Conservation (phyloP, 2,797 vertebrate genomes). For the Gambusia yucatana region DNA sequence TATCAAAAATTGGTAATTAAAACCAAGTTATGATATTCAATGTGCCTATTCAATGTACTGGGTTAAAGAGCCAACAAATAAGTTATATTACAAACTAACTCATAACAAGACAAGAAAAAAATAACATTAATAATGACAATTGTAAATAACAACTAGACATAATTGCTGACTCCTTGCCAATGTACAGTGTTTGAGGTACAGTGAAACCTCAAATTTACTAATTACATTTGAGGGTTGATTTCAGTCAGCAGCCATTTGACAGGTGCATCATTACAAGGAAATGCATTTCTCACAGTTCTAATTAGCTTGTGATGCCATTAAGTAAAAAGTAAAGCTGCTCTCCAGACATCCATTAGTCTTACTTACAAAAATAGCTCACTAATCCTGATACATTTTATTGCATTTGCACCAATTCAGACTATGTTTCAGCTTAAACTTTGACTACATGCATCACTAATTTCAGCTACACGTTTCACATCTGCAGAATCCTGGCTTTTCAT, state of each 20-base stretch:
- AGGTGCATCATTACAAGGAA: not conserved
- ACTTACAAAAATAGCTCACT: not conserved
- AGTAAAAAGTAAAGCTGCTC: not conserved
- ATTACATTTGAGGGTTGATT: not conserved
- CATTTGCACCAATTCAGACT: not conserved
- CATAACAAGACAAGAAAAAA: too few relatives aligned
- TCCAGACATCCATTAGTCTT: not conserved
- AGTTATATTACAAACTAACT: too few relatives aligned
- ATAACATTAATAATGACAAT: too few relatives aligned
- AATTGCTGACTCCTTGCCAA: too few relatives aligned
- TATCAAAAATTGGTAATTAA: too few relatives aligned
- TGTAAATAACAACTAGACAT: too few relatives aligned
- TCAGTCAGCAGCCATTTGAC: not conserved
- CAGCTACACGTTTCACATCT: not conserved
- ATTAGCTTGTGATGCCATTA: not conserved
- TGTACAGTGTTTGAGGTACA: too few relatives aligned
- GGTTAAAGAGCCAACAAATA: too few relatives aligned
- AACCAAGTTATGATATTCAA: too few relatives aligned
- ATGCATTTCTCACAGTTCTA: not conserved
- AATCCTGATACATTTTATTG: not conserved
- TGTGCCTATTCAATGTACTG: too few relatives aligned
- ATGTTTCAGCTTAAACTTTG: not conserved
- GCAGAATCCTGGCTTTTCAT: not conserved
- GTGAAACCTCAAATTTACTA: too few relatives aligned
- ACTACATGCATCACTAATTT: not conserved